Base-by-base conservation (phyloP, 2,888 invertebrate genomes). In the Eurytoma adleriae region DNA sequence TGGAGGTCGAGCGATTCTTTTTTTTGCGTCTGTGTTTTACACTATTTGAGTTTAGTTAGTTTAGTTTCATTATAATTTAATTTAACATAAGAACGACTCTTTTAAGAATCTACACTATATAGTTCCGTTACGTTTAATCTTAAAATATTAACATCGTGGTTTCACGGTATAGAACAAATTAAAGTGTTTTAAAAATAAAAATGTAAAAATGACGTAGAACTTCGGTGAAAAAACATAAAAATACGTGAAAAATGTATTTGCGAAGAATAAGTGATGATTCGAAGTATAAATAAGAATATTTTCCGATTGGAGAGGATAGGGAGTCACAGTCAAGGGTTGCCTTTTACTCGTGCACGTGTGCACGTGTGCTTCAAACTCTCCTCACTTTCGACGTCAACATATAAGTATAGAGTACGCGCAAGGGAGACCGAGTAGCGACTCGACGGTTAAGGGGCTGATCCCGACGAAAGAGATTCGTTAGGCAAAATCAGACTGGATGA, bases 281-380 rank as follows among this genome's bases (percentile, higher is more conserved):
- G n/a, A 40, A 71, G 59, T 48, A 61, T 16, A n/a, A n/a, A n/a
- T 30, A 40, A 57, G 40, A n/a, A 67, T 72, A 67, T 59, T 71
- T 78, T 30, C 67, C 71, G 78, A 59, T 67, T 50, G 59, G 72
- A 67, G 67, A 62, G 54, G 61, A 67, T 71, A 57, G 52, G 24
- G 68, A 18, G 30, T 52, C 61, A 18, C 52, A 76, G 69, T 76
- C 76, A 69, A 78, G 67, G 27, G 50, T 52, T 30, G n/a, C 57
- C 61, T 62, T 69, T 70, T 54, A 56, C n/a, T 48, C 24, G 10
- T 27, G 54, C 48, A 27, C 13, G 52, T n/a, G 20, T 48, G 64
- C 57, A 30, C 18, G 59, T 16, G 30, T 30, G 59, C 64, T 71
- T 56, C 50, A 67, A 78, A 52, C 57, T 66, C 57, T 67, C 50